Evolutionary conservation across 1,140 invertebrate genomes (phyloP).

Genomic region (Bombus breviceps): DNA sequence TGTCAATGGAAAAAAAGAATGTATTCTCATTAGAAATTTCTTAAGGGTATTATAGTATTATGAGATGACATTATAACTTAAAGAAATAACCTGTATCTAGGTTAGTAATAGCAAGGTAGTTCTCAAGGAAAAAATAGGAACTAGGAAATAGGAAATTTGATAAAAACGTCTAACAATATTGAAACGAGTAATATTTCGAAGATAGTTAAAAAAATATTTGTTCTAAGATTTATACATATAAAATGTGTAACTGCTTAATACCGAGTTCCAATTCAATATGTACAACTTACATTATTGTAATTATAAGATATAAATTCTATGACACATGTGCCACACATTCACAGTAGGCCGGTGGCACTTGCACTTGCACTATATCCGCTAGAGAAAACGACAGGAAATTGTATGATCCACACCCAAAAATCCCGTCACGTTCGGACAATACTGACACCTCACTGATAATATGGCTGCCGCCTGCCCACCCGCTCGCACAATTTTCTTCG

Average conservation of each 20-base stretch:
- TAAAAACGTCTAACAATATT: background rate
- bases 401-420: constrained; percentile 81
- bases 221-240: constrained; percentile 2
- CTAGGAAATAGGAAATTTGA: background rate
- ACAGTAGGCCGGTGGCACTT: constrained; percentile 72
- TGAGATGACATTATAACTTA: background rate
- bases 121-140: background rate
- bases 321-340: constrained; percentile 74
- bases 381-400: constrained; percentile 69
- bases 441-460: constrained; percentile 83
- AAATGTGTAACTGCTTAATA: constrained; percentile 18
- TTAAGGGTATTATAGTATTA: background rate
- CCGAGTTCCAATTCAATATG: constrained; percentile 28
- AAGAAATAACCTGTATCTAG: constrained; percentile 22
- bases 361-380: constrained; percentile 72
- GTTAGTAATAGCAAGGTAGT: constrained; percentile 13
- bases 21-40: background rate
- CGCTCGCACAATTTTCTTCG: constrained; percentile 23
- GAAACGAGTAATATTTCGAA: background rate
- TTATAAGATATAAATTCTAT: constrained; percentile 54
- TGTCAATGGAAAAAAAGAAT: background rate
- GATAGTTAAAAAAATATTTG: background rate
- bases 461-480: constrained; percentile 75
- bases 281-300: constrained; percentile 59
- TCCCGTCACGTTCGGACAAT: constrained; percentile 81